Evolutionary conservation across 1,140 invertebrate species (phyloP).

Genomic region (Euura lappo): DNA sequence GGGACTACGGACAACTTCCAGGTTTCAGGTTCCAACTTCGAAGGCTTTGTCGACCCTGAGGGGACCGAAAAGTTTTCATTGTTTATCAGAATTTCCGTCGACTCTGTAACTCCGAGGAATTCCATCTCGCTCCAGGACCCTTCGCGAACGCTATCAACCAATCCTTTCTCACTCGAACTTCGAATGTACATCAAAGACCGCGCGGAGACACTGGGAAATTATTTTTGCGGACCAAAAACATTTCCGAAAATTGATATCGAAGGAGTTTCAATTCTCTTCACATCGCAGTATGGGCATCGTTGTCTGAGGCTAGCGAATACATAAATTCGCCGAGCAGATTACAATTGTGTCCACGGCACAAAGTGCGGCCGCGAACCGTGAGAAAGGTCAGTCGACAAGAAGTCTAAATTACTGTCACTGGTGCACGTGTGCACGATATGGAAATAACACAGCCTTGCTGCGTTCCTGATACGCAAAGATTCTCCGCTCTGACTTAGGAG

Average conservation of each 20-base stretch:
- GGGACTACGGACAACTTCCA: neutral
- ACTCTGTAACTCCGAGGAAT: conserved; percentile 8
- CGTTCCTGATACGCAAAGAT: too few species aligned
- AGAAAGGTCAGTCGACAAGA: neutral
- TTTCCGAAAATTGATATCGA: neutral
- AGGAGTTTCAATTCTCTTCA: neutral
- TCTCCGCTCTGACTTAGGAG: too few species aligned
- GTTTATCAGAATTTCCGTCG: neutral
- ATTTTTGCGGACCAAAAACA: neutral
- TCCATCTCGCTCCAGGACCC: neutral
- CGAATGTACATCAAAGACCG: neutral
- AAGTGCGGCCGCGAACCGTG: neutral
- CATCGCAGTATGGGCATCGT: neutral
- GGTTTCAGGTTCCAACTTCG: neutral
- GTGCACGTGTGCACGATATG: neutral
- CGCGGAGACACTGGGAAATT: too few species aligned
- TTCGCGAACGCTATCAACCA: neutral
- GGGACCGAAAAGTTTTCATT: conserved; percentile 13
- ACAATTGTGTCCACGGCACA: neutral
- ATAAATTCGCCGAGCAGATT: neutral
- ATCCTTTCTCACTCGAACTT: neutral
- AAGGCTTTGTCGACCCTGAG: neutral
- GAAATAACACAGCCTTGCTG: neutral
- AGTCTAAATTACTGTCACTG: neutral
- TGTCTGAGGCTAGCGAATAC: neutral